Percentiles rank a stretch among this genome's conserved stretches.
phyloP scores from a whole-genome alignment of 2,797 vertebrate genomes.

The Periparus ater region DNA sequence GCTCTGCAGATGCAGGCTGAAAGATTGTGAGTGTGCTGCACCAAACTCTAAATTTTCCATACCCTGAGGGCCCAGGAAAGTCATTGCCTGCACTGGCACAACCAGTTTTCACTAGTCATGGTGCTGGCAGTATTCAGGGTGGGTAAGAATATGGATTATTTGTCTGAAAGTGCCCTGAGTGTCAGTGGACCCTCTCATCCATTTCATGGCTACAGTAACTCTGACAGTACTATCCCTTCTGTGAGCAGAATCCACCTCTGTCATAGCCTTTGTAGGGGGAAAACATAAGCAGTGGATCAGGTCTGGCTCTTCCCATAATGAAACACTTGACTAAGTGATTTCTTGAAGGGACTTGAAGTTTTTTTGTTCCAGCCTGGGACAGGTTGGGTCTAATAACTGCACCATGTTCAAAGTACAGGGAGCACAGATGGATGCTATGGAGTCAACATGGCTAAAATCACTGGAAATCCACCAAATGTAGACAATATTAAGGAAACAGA shows the following conservation, averaged over 20 bases:
- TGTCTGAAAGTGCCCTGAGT: neutral
- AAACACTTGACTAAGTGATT: neutral
- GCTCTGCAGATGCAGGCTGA: neutral
- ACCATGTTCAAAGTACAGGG: neutral
- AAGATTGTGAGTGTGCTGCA: neutral
- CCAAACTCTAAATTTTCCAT: neutral
- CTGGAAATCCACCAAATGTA: neutral
- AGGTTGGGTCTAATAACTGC: neutral
- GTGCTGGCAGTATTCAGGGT: neutral
- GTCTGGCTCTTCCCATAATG: neutral
- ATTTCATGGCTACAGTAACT: neutral
- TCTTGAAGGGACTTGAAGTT: neutral
- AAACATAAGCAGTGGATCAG: neutral
- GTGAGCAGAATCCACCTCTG: neutral
- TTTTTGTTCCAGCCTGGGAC: neutral
- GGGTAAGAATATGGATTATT: neutral
- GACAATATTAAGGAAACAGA: neutral
- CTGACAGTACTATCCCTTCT: neutral
- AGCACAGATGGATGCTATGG: neutral
- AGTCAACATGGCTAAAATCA: neutral
- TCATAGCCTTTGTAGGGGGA: neutral
- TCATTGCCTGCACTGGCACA: neutral
- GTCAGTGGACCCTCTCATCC: neutral
- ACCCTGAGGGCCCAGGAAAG: neutral
- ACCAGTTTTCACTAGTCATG: neutral